Conservation (phyloP, 2,113 vertebrate genomes). For the Seriola quinqueradiata region DNA sequence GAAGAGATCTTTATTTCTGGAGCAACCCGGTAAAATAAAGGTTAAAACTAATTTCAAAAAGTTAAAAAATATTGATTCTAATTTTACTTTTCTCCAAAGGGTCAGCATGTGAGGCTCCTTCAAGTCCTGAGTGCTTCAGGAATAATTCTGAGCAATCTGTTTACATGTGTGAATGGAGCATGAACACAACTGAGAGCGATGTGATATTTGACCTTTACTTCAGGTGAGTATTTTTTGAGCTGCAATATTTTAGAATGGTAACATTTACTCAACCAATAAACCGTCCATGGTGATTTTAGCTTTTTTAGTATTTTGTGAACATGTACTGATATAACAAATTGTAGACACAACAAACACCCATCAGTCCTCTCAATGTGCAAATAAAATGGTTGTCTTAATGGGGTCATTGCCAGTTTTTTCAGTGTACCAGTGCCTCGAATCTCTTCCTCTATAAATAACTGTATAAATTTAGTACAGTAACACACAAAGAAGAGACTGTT, state of each 20-base stretch:
- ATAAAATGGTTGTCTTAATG: not conserved
- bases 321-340: not conserved
- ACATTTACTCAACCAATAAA: not conserved
- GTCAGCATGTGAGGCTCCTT: constrained; percentile 59
- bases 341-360: not conserved
- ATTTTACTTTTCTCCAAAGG: constrained; percentile 42
- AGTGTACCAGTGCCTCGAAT: too few species aligned
- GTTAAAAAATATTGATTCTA: not conserved
- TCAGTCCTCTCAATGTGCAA: not conserved
- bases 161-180: constrained; percentile 80
- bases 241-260: not conserved
- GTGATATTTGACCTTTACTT: constrained; percentile 63
- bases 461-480: too few species aligned
- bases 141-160: not conserved
- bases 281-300: too few species aligned
- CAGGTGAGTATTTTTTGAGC: constrained; percentile 63
- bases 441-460: too few species aligned
- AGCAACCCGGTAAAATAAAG: not conserved
- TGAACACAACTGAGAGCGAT: constrained; percentile 11
- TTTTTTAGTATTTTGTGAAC: not conserved
- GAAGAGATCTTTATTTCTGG: not conserved
- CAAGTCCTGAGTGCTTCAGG: constrained; percentile 78
- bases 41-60: not conserved
- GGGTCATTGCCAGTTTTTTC: too few species aligned
- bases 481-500: too few species aligned